A percentile compares a stretch with the other conserved stretches of the same genome.
These are phyloP conservation scores for Geodia barretti DNA, from an alignment of 37 sponge, comb jelly and placozoan genomes.

Conservation along the genomic window DNA sequence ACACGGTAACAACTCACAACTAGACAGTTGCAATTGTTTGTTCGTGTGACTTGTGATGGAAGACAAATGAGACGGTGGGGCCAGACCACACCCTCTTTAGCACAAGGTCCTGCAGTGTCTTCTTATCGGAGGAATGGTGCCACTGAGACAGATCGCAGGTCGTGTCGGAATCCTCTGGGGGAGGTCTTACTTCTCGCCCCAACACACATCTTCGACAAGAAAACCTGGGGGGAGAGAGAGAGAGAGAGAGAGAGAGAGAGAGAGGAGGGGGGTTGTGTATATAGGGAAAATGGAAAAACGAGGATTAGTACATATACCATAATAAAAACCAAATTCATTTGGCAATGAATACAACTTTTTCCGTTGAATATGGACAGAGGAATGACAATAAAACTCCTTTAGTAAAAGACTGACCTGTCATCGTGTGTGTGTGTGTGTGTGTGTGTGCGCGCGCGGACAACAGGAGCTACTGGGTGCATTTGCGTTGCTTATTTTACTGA, in stretches of 20 bases:
- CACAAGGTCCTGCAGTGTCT: constrained; percentile 61
- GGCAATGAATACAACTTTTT: no score
- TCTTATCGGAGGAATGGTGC: constrained; percentile 82
- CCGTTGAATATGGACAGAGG: no score
- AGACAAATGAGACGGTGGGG: constrained; percentile 73
- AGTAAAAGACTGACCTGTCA: no score
- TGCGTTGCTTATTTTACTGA: background rate
- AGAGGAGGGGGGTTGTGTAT: background rate
- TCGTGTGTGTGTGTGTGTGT: constrained; percentile 15
- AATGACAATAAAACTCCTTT: no score
- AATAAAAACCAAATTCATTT: no score
- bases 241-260: no score
- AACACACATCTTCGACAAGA: constrained; percentile 84
- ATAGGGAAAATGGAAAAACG: background rate
- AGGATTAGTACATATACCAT: no score
- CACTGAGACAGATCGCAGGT: constrained; percentile 85
- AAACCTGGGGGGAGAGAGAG: constrained; percentile 40
- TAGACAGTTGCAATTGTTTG: constrained; percentile 63
- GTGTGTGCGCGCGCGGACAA: background rate
- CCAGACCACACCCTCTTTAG: constrained; percentile 75
- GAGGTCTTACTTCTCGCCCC: constrained; percentile 71
- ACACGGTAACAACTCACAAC: background rate
- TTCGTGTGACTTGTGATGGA: constrained; percentile 89
- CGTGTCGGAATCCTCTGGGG: constrained; percentile 74
- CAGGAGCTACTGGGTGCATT: background rate